Percentiles rank a stretch among this genome's conserved stretches.
Evolutionary conservation across 2,797 vertebrate genomes (phyloP).

Genomic region (Scomberomorus guttatus): DNA sequence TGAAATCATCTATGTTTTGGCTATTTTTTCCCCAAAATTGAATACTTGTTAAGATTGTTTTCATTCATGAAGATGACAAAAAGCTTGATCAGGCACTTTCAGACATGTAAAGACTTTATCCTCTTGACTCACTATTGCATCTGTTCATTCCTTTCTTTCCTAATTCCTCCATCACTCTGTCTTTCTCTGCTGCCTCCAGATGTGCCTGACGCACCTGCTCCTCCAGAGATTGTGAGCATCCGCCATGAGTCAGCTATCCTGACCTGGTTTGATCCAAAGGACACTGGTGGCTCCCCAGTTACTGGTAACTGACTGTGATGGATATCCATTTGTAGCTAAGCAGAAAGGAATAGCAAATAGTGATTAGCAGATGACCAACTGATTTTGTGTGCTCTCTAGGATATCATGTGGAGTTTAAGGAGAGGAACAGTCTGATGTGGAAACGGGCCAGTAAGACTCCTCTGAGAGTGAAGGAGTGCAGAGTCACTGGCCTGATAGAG

Average conservation of each 20-base stretch:
- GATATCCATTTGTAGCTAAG: neutral
- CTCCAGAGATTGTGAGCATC: slow-evolving; percentile 92
- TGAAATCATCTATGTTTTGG: no score
- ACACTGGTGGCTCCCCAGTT: slow-evolving; percentile 95
- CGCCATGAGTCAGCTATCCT: slow-evolving; percentile 94
- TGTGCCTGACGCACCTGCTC: slow-evolving; percentile 95
- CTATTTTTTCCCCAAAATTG: no score
- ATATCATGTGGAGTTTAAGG: slow-evolving; percentile 97
- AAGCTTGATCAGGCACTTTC: neutral
- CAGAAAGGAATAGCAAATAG: neutral
- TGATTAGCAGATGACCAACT: neutral
- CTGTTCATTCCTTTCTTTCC: neutral
- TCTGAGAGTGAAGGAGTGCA: slow-evolving; percentile 95
- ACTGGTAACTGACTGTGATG: slow-evolving; percentile 87
- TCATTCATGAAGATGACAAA: no score
- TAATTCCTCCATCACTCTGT: neutral
- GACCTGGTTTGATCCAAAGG: slow-evolving; percentile 94
- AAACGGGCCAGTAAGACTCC: slow-evolving; percentile 94
- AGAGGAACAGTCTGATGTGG: slow-evolving; percentile 98
- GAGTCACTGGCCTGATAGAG: slow-evolving; percentile 95
- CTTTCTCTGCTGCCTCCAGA: slow-evolving; percentile 81
- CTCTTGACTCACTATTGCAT: neutral
- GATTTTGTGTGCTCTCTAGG: slow-evolving; percentile 80
- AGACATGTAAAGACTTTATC: neutral
- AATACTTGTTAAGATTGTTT: no score